phyloP scores from a whole-genome alignment of 2,113 vertebrate genomes.

The Varanus komodoensis region DNA sequence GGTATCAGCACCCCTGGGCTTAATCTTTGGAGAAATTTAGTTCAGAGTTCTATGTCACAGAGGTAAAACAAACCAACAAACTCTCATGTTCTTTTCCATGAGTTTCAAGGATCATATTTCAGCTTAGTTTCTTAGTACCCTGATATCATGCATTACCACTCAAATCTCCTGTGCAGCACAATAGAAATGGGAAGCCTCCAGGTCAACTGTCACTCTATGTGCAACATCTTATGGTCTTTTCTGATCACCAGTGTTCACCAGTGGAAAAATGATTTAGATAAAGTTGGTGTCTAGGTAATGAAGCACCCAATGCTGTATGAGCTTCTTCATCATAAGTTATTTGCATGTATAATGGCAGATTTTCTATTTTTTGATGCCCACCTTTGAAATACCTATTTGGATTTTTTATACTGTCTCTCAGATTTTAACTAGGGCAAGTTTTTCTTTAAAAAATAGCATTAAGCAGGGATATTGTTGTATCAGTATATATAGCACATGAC shows the following conservation, averaged over 20 bases:
- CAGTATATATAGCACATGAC: background rate
- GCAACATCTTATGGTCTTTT: background rate
- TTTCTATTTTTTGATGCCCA: background rate
- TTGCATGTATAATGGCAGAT: background rate
- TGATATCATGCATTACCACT: no score
- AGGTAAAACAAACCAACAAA: background rate
- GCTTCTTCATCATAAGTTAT: background rate
- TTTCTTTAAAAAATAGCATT: no score
- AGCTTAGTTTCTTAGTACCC: background rate
- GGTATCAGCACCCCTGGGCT: background rate
- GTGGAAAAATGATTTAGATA: background rate
- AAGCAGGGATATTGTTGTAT: background rate
- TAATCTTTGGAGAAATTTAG: background rate
- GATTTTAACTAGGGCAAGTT: background rate
- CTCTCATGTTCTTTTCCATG: rapidly evolving
- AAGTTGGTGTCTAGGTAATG: background rate
- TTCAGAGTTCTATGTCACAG: rapidly evolving
- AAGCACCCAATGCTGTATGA: background rate
- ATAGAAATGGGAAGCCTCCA: background rate
- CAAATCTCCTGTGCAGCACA: background rate
- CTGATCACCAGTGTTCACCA: background rate
- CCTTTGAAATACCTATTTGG: background rate
- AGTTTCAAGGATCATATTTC: background rate
- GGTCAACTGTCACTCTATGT: background rate
- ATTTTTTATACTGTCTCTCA: background rate